Evolutionary conservation across 2,113 vertebrate species (phyloP), one percentile per base, ranked within the genome.

Genomic region (Halichoerus grypus): DNA sequence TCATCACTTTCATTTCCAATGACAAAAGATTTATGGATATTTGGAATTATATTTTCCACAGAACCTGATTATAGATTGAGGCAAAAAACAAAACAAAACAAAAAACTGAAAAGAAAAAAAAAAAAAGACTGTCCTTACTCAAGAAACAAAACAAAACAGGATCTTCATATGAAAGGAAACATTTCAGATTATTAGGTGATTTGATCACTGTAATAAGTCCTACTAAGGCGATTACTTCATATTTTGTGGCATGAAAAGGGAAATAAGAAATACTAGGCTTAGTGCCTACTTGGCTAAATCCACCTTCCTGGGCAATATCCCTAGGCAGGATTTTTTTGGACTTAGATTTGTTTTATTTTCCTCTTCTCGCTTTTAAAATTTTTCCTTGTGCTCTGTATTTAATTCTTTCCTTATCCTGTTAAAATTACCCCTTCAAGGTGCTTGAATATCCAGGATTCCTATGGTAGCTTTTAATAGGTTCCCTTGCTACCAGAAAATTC

Each of bases 261-360:
- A 89, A 97, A 84, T 71, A 95, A 94, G 96, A 93, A 96, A 83
- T 39, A 33, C 72, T 42, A 80, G 97, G 95, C 86, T 92, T 18
- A 4, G 12, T 22, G 95, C 94, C 88, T 84, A 92, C 46, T 94
- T 97, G 97, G 96, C 88, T 90, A 49, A 51, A 83, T 55, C 69
- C 19, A 57, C 51, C 84, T 92, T 95, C 39, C 93, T 55, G 55
- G 92, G 93, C 57, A 92, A 28, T 24, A 72, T 86, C 79, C 67
- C 33, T 14, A 16, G n/a, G 76, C 53, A 86, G 67, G 36, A 22
- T 22, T 87, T 69, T 80, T 49, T 77, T 91, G 86, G 74, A n/a
- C 21, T 10, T 53, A 11, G 33, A 12, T 88, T 91, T 91, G 74
- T 84, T 95, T 95, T 96, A 84, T 97, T 97, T 96, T 86, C 87